Evolutionary conservation across 2,113 vertebrate genomes (phyloP).

Genomic region (Ariopsis seemanni): DNA sequence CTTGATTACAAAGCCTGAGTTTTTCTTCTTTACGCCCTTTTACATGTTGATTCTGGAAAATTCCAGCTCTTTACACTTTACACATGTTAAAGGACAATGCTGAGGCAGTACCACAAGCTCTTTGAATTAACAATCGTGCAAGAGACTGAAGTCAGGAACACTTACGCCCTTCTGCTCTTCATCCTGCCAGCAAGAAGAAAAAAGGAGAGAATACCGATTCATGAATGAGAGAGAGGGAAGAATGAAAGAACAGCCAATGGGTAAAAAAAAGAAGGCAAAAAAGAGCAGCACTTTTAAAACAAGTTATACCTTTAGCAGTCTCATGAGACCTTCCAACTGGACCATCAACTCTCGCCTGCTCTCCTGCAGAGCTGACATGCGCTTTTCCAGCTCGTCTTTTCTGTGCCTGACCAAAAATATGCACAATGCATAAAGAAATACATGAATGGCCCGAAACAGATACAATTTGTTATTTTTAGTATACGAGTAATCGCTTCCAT

Average conservation of each 20-base stretch:
- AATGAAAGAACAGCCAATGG: not conserved
- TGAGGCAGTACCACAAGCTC: not conserved
- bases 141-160: slow-evolving; percentile 55
- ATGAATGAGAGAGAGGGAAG: slow-evolving; percentile 33
- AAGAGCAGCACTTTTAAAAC: not conserved
- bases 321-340: slow-evolving; percentile 95
- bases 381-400: slow-evolving; percentile 93
- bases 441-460: not conserved
- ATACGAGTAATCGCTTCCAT: not conserved
- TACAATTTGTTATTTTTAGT: not conserved
- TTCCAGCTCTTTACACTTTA: slow-evolving; percentile 12
- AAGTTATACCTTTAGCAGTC: slow-evolving; percentile 85
- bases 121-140: not conserved
- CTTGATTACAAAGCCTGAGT: not conserved
- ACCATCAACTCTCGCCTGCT: slow-evolving; percentile 95
- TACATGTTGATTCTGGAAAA: not conserved
- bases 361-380: slow-evolving; percentile 93
- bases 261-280: not conserved
- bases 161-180: slow-evolving; percentile 98
- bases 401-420: slow-evolving; percentile 78
- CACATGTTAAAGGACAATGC: not conserved
- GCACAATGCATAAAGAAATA: not conserved
- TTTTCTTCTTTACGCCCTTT: not conserved
- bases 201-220: slow-evolving; percentile 52
- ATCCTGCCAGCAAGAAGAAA: slow-evolving; percentile 77